Base-by-base conservation (phyloP, 2,888 invertebrate genomes). In the Lydus trimaculatus region DNA sequence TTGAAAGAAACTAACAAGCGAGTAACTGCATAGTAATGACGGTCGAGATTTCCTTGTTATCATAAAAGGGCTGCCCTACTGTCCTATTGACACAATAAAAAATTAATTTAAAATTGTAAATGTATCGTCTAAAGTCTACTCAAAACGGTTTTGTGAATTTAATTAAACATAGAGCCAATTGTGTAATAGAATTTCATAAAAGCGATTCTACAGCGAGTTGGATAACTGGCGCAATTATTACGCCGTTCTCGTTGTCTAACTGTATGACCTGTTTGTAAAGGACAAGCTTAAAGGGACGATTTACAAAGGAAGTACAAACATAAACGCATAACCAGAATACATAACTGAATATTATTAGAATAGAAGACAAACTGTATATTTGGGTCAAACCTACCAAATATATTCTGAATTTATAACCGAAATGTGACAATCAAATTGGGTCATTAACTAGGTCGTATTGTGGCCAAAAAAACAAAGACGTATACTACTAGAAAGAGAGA, bases 301-400 rank as follows among this genome's bases (percentile, higher is more conserved):
- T 25, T n/a, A 56, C 15, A 56, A 56, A 56, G 56, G 56, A 56
- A 56, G 15, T 56, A 28, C 56, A 28, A 56, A 28, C n/a, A 25
- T 28, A n/a, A 56, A 28, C 56, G 25, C 25, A n/a, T 15, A 15
- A 56, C 25, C 56, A 28, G 15, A 28, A 28, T 56, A 56, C 15
- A 56, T 56, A 56, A 25, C 13, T 15, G 48, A 48, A 48, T 48
- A 48, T 20, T 43, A 48, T 20, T 43, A 48, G 20, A 52, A 52
- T 25, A 15, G 56, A 56, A 7, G 56, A 28, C 25, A 7, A 15
- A 28, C 20, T 48, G 9, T 20, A 25, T 56, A 56, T 56, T 25
- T 56, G 56, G 56, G 56, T 56, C 56, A 28, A 56, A 56, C 7
- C 25, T n/a, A 28, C 56, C 25, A n/a, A 28, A 56, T 13, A 20